phyloP scores from a whole-genome alignment of 2,888 invertebrate species.

The Apeira syringaria region DNA sequence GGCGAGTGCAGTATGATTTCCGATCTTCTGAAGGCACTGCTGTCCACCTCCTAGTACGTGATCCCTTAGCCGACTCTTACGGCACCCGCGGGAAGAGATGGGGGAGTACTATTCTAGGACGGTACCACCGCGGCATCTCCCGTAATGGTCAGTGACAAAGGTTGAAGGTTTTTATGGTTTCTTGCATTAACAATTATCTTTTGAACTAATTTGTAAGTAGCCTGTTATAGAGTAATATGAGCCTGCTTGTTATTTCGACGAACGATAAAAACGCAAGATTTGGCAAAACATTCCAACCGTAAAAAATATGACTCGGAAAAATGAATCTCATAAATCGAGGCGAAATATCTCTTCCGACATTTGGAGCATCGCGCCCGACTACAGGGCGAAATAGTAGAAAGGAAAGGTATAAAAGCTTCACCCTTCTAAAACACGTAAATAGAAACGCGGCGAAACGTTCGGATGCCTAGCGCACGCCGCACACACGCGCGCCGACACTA shows the following conservation, averaged over 20 bases:
- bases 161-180: too few species aligned
- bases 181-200: too few species aligned
- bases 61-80: too few species aligned
- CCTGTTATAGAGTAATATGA: not conserved
- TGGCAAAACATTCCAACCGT: slow-evolving; percentile 56
- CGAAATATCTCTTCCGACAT: slow-evolving; percentile 72
- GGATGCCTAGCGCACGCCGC: slow-evolving; percentile 64
- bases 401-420: slow-evolving; percentile 80
- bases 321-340: slow-evolving; percentile 76
- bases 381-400: slow-evolving; percentile 74
- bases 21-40: too few species aligned
- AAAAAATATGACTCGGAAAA: slow-evolving; percentile 63
- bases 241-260: slow-evolving; percentile 13
- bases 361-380: slow-evolving; percentile 68
- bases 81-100: too few species aligned
- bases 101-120: too few species aligned
- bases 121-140: too few species aligned
- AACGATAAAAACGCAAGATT: slow-evolving; percentile 33
- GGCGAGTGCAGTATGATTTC: too few species aligned
- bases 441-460: slow-evolving; percentile 47
- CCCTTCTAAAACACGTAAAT: slow-evolving; percentile 82
- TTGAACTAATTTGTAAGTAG: too few species aligned
- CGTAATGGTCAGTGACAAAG: too few species aligned
- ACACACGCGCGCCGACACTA: slow-evolving; percentile 53
- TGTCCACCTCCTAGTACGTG: too few species aligned